Evolutionary conservation across 1,140 invertebrate species (phyloP), one percentile per base, ranked within the genome.

Genomic region (Drosophila yakuba): DNA sequence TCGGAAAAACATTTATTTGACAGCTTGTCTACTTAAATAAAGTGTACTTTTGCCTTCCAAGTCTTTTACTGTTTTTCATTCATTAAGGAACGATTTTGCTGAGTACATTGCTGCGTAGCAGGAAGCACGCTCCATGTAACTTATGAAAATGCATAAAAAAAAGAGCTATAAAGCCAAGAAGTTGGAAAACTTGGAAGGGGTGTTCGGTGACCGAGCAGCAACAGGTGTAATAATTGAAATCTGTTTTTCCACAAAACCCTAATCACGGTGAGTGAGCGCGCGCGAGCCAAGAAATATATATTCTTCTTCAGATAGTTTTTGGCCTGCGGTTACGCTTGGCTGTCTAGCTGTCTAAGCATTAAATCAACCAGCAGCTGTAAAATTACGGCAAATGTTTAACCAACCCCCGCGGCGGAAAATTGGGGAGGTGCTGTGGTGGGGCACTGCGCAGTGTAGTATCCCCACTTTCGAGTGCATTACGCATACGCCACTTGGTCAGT

Each of bases 141-240:
- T 67, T 76, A 76, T 76, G 64, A 75, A 83, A 78, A 74, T 82
- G 56, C 43, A 81, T 20, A 64, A 57, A 32, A 52, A 45, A 35
- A n/a, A 50, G 10, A 59, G 59, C 38, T 62, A 55, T 45, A 55
- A 68, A 67, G 63, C 36, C 55, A 41, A 56, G 44, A 60, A 45
- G 57, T 50, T 55, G 50, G 15, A 60, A 48, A 62, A 62, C 62
- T 78, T 64, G 50, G 44, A 20, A 68, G 61, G 69, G 78, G 73
- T 77, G 43, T 61, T 72, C 68, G 66, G 35, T 68, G 63, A 62
- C 61, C 69, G 55, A 43, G 52, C 64, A 52, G 43, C 78, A 85
- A 90, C 84, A 89, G 84, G 84, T 89, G 84, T 89, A 84, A 89
- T 89, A 89, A 89, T 89, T 89, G 84, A 80, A 89, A 90, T 77